Evolutionary conservation across 2,888 invertebrate species (phyloP).

Genomic region (Epirrhoe tristata): DNA sequence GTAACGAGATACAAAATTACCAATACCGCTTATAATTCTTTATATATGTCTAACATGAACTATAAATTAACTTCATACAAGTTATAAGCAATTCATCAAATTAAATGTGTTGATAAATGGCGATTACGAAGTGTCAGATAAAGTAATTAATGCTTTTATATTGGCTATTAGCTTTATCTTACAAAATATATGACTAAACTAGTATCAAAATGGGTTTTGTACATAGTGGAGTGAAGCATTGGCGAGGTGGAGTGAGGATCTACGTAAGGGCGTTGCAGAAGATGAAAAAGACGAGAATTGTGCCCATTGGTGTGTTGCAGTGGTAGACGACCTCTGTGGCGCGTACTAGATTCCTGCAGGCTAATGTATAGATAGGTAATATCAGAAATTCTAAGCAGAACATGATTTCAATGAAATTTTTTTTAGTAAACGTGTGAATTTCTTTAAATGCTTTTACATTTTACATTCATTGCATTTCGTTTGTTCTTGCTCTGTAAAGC

Average conservation of each 20-base stretch:
- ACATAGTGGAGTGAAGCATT: too few species aligned
- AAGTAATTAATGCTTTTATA: constrained; percentile 44
- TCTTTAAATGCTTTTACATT: constrained; percentile 6
- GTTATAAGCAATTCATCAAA: constrained; percentile 26
- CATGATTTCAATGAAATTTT: neutral
- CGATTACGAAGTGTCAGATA: constrained; percentile 41
- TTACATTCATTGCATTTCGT: constrained; percentile 59
- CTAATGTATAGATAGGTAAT: too few species aligned
- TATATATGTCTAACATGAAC: neutral
- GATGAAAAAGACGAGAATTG: too few species aligned
- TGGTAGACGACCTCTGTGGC: too few species aligned
- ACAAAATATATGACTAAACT: constrained; percentile 45
- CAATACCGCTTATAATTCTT: neutral
- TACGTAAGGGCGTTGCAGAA: too few species aligned
- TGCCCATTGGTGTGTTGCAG: too few species aligned
- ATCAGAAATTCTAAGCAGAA: too few species aligned
- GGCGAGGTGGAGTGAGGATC: too few species aligned
- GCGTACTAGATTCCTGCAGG: too few species aligned
- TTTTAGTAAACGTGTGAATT: neutral
- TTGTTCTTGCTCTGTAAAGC: constrained; percentile 58
- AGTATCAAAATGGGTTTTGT: neutral
- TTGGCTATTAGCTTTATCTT: constrained; percentile 43
- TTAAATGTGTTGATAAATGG: constrained; percentile 29
- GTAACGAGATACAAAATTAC: too few species aligned
- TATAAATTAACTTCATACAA: constrained; percentile 20